Conservation (phyloP, 2,888 invertebrate species). For the Serripes groenlandicus region DNA sequence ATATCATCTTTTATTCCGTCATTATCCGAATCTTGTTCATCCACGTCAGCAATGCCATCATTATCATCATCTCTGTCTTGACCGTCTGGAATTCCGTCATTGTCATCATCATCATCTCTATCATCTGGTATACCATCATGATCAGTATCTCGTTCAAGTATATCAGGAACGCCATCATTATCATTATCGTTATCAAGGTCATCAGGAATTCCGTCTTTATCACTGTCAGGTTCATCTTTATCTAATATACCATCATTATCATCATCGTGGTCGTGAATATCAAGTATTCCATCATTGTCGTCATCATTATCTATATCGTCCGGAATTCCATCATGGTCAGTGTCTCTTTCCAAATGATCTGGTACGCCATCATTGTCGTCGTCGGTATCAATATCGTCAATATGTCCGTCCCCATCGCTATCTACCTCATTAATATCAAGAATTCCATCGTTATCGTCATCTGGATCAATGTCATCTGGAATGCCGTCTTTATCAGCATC, state of each 20-base stretch:
- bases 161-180: constrained; percentile 77
- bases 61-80: constrained; percentile 67
- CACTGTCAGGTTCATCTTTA: constrained; percentile 67
- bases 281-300: constrained; percentile 78
- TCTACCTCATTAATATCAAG: constrained; percentile 76
- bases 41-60: constrained; percentile 74
- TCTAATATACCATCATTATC: constrained; percentile 78
- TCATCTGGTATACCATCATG: constrained; percentile 78
- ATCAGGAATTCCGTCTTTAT: constrained; percentile 82
- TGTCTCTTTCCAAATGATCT: constrained; percentile 74
- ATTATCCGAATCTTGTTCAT: constrained; percentile 66
- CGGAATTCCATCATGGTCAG: constrained; percentile 81
- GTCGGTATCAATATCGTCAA: constrained; percentile 70
- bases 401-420: constrained; percentile 72
- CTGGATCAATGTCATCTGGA: constrained; percentile 73
- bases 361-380: constrained; percentile 81
- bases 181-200: constrained; percentile 75
- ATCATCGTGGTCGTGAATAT: constrained; percentile 60
- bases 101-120: constrained; percentile 76
- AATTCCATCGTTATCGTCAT: constrained; percentile 79
- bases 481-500: constrained; percentile 84
- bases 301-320: constrained; percentile 76
- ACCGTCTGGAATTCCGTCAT: constrained; percentile 74
- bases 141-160: constrained; percentile 50
- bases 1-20: constrained; percentile 76